Evolutionary conservation across 2,113 vertebrate species (phyloP).

Genomic region (Stigmatopora nigra): DNA sequence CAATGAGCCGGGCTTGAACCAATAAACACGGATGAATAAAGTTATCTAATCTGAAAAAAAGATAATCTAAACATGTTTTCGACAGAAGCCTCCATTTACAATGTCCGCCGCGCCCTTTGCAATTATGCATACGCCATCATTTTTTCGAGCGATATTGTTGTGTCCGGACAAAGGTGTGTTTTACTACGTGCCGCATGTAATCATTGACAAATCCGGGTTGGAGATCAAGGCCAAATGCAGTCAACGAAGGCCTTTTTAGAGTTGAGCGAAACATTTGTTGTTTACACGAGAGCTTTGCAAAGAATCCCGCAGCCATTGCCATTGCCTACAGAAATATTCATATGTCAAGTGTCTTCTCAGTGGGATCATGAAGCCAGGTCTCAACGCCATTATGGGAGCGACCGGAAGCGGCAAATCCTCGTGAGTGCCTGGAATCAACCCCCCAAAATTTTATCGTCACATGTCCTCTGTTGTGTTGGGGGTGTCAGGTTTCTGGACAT

Average conservation of each 20-base stretch:
- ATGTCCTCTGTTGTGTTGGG: background rate
- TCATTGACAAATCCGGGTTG: constrained; percentile 34
- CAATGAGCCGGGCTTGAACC: constrained; percentile 2
- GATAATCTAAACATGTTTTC: no score
- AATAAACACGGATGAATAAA: constrained; percentile 7
- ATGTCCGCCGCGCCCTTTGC: background rate
- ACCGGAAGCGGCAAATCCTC: constrained; percentile 94
- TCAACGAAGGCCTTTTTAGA: background rate
- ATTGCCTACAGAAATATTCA: background rate
- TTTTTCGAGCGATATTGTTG: background rate
- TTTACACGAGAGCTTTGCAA: no score
- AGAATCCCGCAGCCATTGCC: background rate
- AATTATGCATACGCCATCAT: background rate
- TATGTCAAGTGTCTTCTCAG: constrained; percentile 63
- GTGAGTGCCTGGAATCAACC: constrained; percentile 67
- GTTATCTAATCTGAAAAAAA: no score
- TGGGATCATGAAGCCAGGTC: constrained; percentile 88
- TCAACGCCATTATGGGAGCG: constrained; percentile 92
- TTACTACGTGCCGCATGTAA: constrained; percentile 23
- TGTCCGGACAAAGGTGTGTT: background rate
- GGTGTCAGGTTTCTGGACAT: constrained; percentile 73
- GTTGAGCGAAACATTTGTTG: no score
- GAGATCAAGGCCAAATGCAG: constrained; percentile 16
- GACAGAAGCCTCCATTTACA: no score
- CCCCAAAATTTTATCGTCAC: background rate